Base-by-base conservation (phyloP, 2,888 invertebrate species). In the Formica aserva region DNA sequence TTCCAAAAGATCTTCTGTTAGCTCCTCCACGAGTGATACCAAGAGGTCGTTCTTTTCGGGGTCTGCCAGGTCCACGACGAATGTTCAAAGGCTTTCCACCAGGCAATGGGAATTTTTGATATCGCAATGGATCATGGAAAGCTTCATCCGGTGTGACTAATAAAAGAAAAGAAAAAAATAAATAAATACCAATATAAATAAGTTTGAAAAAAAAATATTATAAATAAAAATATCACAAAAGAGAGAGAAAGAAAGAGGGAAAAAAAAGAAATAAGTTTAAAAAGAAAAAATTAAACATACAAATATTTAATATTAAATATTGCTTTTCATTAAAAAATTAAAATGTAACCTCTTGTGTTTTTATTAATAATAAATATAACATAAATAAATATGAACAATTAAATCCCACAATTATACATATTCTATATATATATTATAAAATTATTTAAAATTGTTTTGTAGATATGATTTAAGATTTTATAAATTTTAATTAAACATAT, bases 11-110 rank as follows among this genome's bases (percentile, higher is more conserved):
- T 92, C 94, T 92, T n/a, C 94, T 92, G 26, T 91, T 86, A 18
- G 91, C 89, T 62, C 92, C 89, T 82, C 94, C 93, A 83, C 94
- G 92, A 22, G 93, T 91, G 77, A 96, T 96, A 94, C 94, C 93
- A 83, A 91, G 92, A 81, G 94, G 94, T 84, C 97, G 97, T 94
- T 98, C 97, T 92, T 98, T 97, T 86, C 97, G 96, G 15, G 98
- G 98, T 91, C 98, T 95, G 18, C 98, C 98, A 26, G 98, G 97
- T 71, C 98, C 97, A 87, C 98, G 96, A 88, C 97, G 96, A 76
- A 97, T 96, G 81, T 96, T 95, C 75, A 96, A 93, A 71, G 96
- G 96, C 93, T 96, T 96, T 48, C 96, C 96, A 84, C 95, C 95
- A 89, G 96, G 95, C 87, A 95, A 92, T 82, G 94, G 93, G 92